phyloP scores from a whole-genome alignment of 2,797 vertebrate genomes.

The Parauchenoglanis punctatus region DNA sequence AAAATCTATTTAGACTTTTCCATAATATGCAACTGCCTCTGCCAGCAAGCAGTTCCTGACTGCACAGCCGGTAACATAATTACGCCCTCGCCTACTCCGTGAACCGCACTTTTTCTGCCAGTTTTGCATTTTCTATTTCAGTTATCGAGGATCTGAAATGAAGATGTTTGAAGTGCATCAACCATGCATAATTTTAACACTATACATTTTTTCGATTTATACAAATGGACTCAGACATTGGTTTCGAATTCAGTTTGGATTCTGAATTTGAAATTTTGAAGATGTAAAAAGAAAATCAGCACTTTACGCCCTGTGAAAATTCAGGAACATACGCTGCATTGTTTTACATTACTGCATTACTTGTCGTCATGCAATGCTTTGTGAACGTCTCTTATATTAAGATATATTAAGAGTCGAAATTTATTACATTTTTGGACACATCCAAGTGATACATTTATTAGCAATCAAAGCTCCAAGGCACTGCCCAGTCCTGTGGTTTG shows the following conservation, averaged over 20 bases:
- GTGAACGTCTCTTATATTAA: background rate
- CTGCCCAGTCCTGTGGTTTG: background rate
- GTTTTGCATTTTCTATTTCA: background rate
- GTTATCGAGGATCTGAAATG: background rate
- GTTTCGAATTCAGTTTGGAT: background rate
- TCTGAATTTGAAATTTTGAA: background rate
- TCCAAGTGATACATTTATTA: background rate
- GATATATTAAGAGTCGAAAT: too few relatives aligned
- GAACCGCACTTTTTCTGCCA: too few relatives aligned
- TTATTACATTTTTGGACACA: background rate
- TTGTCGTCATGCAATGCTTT: background rate
- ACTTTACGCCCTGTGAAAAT: background rate
- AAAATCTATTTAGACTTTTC: background rate
- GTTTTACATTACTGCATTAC: too few relatives aligned
- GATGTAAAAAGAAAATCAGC: background rate
- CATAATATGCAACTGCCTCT: background rate
- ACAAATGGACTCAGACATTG: background rate
- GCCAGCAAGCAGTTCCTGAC: conserved; percentile 1
- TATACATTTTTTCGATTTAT: background rate
- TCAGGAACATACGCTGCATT: background rate
- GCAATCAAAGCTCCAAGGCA: background rate
- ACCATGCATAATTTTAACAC: background rate
- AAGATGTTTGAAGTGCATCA: background rate
- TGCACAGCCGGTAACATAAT: background rate
- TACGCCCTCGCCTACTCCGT: background rate